These are phyloP conservation scores for Hemicentrotus pulcherrimus DNA, from an alignment of 35 echinoderm and acorn worm species.

Conservation along the genomic window DNA sequence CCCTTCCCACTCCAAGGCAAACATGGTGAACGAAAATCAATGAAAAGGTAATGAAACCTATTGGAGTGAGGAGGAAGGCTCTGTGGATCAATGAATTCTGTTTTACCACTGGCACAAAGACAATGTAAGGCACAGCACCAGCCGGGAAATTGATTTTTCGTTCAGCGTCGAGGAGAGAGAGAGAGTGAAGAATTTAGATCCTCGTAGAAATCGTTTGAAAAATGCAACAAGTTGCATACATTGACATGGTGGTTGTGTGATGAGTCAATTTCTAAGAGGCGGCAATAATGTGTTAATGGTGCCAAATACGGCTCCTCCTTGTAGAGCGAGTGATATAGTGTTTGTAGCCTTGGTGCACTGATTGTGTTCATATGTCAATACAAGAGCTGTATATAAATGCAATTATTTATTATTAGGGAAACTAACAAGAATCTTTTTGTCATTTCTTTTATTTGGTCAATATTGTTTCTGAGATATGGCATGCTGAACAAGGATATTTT, in stretches of 20 bases:
- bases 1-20: constrained; percentile 1
- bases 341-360: background rate
- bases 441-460: background rate
- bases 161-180: background rate
- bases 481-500: background rate
- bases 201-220: background rate
- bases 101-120: constrained; percentile 34
- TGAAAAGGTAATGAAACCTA: constrained; percentile 24
- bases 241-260: background rate
- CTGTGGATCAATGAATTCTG: constrained; percentile 33
- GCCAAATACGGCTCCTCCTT: background rate
- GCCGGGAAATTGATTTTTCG: constrained; percentile 23
- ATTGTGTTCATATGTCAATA: background rate
- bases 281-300: background rate
- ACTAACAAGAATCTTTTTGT: background rate
- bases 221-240: background rate
- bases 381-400: background rate
- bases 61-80: constrained; percentile 24
- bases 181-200: background rate
- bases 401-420: background rate
- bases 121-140: constrained; percentile 32
- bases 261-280: background rate
- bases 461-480: background rate
- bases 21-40: constrained; percentile 38
- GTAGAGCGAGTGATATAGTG: background rate